These are phyloP conservation scores for Nannoperca australis DNA, from an alignment of 2,797 vertebrate species.

Conservation along the genomic window DNA sequence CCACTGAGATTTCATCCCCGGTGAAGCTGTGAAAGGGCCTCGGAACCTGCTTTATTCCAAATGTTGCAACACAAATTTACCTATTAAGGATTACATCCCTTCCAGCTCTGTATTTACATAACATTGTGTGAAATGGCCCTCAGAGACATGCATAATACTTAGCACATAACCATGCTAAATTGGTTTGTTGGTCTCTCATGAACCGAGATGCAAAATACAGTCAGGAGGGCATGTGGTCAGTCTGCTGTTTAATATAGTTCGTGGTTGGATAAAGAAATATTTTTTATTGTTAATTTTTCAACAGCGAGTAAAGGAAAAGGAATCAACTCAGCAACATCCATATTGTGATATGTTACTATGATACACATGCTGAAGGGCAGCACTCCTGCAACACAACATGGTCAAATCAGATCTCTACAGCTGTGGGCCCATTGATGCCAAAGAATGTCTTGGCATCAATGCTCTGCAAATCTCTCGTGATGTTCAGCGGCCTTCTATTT, in stretches of 20 bases:
- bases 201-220: conserved; percentile 53
- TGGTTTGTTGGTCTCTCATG: conserved; percentile 64
- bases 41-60: conserved; percentile 47
- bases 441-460: conserved; percentile 52
- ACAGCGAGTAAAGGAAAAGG: conserved; percentile 15
- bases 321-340: conserved; percentile 20
- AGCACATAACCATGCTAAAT: conserved; percentile 65
- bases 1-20: conserved; percentile 56
- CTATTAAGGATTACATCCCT: conserved; percentile 57
- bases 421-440: conserved; percentile 54
- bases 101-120: conserved; percentile 72
- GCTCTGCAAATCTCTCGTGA: conserved; percentile 51
- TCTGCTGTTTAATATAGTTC: conserved; percentile 3
- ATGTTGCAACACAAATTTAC: conserved; percentile 60
- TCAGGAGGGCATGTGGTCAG: conserved; percentile 40
- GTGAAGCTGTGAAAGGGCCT: conserved; percentile 62
- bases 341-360: conserved; percentile 6
- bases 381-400: conserved; percentile 42
- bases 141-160: conserved; percentile 65
- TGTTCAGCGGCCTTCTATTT: conserved; percentile 52
- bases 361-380: conserved; percentile 36
- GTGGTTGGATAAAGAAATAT: conserved; percentile 2
- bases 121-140: conserved; percentile 68
- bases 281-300: background rate
- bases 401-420: conserved; percentile 68